Evolutionary conservation across 2,888 invertebrate genomes (phyloP), one percentile per base, ranked within the genome.

Genomic region (Hypena proboscidalis): DNA sequence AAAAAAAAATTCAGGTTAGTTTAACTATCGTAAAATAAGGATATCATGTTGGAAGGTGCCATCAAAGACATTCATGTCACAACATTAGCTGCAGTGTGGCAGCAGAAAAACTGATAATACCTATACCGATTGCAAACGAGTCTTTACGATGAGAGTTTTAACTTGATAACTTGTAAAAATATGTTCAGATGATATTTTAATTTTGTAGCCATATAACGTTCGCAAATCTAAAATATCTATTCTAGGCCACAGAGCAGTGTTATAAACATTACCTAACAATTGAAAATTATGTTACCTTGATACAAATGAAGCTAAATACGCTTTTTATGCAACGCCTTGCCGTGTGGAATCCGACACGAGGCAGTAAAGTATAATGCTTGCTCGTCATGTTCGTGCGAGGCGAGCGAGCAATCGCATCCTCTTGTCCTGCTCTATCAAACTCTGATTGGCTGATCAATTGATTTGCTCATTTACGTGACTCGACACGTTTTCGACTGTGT

Each of bases 391-490:
- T 29, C 14, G 21, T 33, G 21, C 35, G 21, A 21, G 33, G 19
- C 34, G 45, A 25, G 32, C 38, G 52, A 56, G 34, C 29, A 35
- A 45, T 42, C 17, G 19, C 26, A 44, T 47, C 25, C 22, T 38
- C 19, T 44, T 29, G 39, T 44, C 49, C 25, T 22, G 37, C 39
- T 57, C 49, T 47, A 36, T 31, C 41, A 14, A 25, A n/a, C 15
- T 23, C 13, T 25, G 37, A 45, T 54, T 58, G 33, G 43, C 32
- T 31, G 27, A 37, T 22, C 14, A 36, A 25, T 33, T 40, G 30
- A 45, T 57, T 47, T 37, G 14, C 26, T 48, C 30, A 37, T 50
- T 58, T 34, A 36, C 26, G 23, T 20, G 22, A 15, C 11, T 35
- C 23, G 44, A 30, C 23, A 29, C 6, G 23, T 22, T 36, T 35